A percentile compares a stretch with the other conserved stretches of the same genome.
phyloP scores from a whole-genome alignment of 2,113 vertebrate species.

The Muntiacus reevesi region DNA sequence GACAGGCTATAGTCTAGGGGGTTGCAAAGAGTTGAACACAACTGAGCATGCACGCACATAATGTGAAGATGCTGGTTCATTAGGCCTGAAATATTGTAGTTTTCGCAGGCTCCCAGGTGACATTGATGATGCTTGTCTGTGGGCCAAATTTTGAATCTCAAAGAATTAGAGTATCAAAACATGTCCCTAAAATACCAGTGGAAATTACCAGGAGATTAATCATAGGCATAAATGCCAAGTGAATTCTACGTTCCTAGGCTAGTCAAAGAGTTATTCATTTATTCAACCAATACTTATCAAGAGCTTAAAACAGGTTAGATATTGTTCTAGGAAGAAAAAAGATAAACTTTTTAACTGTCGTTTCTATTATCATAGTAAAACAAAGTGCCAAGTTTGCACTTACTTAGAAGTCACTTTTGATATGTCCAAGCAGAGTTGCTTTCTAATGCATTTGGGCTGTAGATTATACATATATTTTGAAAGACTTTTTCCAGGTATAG shows the following conservation, averaged over 20 bases:
- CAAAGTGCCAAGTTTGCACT: neutral
- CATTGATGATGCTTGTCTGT: neutral
- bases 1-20: neutral
- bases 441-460: neutral
- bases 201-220: neutral
- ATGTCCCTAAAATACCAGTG: neutral
- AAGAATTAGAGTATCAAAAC: neutral
- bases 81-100: neutral
- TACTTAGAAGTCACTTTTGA: neutral
- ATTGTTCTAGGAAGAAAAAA: neutral
- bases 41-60: neutral
- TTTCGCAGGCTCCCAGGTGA: neutral
- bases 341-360: neutral
- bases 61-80: neutral
- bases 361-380: constrained; percentile 6
- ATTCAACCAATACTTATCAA: neutral
- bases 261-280: neutral
- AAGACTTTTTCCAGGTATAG: neutral
- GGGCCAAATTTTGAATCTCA: neutral
- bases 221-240: neutral
- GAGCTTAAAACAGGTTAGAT: neutral
- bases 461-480: neutral
- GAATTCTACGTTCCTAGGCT: neutral
- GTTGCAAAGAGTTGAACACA: neutral
- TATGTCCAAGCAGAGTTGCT: neutral